Base-by-base conservation (phyloP, 1,140 invertebrate species). In the Drosophila pallidifrons region DNA sequence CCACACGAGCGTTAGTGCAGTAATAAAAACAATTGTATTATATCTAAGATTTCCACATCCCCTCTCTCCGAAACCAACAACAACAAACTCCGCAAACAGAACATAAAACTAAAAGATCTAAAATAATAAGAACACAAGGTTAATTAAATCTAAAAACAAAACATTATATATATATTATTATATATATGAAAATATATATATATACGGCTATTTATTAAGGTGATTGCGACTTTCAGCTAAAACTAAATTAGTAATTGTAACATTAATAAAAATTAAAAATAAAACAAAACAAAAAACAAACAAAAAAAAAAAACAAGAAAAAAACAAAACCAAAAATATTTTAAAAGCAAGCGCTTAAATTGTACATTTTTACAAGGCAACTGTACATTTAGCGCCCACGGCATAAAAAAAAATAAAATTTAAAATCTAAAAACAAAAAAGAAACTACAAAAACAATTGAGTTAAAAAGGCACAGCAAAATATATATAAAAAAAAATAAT, bases 281-380 rank as follows among this genome's bases (percentile, higher is more conserved):
- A 70, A 68, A 52, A 55, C 78, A 82, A 58, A 46, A 60, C 66
- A 49, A 60, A 63, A 79, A 65, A 66, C 60, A 61, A 51, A 52
- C 49, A 54, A 60, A 28, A 35, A 79, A 69, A 49, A 77, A 49
- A 70, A 68, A 51, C 57, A 82, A 82, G 58, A 46, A 60, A 70
- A 49, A 60, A 63, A 79, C 64, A 69, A 65, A 61, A 51, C 58
- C 55, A 54, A 60, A 78, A 76, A 87, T 87, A 87, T 87, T 87
- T 87, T 87, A 87, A 87, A 73, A 88, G 83, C 83, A 88, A 88
- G 83, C 83, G 83, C 83, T 87, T 87, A 52, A 80, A 87, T 87
- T 88, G 85, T 89, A 89, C 81, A 89, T 89, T 89, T 89, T 89
- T 89, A 89, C 85, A 89, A 85, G 81, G 85, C 85, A 89, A 89